A percentile compares a stretch with the other conserved stretches of the same genome.
phyloP scores from a whole-genome alignment of 2,797 vertebrate species.

The Oreonectes daqikongensis region DNA sequence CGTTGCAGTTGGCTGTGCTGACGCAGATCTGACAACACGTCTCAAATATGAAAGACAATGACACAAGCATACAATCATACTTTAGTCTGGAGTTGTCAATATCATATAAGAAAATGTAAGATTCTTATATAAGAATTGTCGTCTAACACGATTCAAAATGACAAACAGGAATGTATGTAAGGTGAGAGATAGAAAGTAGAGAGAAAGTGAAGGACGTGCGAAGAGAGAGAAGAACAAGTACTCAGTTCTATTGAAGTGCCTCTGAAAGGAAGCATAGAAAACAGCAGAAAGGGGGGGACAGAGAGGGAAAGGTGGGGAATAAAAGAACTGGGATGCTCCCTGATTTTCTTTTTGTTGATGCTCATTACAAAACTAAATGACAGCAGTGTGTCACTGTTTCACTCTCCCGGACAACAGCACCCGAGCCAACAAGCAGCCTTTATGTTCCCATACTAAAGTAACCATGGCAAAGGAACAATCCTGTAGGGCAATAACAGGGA shows the following conservation, averaged over 20 bases:
- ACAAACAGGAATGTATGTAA: not conserved
- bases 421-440: slow-evolving; percentile 56
- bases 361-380: slow-evolving; percentile 38
- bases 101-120: not conserved
- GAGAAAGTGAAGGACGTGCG: not conserved
- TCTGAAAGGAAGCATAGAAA: slow-evolving; percentile 15
- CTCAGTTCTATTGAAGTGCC: slow-evolving; percentile 12
- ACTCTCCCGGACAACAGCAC: slow-evolving; percentile 53
- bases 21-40: slow-evolving; percentile 4
- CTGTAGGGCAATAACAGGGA: slow-evolving; percentile 42
- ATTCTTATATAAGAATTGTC: not conserved
- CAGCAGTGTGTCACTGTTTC: slow-evolving; percentile 34
- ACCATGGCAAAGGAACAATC: slow-evolving; percentile 68
- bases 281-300: not conserved
- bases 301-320: not conserved
- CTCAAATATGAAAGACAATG: not conserved
- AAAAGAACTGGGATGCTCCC: slow-evolving; percentile 4
- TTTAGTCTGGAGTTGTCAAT: too few species aligned
- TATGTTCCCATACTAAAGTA: slow-evolving; percentile 66
- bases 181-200: slow-evolving; percentile 3
- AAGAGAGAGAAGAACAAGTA: slow-evolving; percentile 20
- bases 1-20: not conserved
- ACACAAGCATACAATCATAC: not conserved
- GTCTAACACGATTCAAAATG: not conserved
- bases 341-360: slow-evolving; percentile 31